Evolutionary conservation across 2,888 invertebrate species (phyloP).

Genomic region (Tuberolachnus salignus): DNA sequence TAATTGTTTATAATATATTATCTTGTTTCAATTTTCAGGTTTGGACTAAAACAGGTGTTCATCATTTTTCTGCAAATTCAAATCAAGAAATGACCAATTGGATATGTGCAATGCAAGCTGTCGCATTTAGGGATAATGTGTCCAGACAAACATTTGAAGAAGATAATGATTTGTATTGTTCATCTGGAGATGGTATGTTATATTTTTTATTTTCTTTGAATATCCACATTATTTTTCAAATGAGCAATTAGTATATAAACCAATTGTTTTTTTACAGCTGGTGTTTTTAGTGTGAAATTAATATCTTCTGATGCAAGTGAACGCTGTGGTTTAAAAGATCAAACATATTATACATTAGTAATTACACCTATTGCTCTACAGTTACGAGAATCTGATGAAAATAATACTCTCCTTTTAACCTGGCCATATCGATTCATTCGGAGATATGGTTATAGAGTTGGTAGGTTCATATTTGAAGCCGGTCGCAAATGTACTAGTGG

Average conservation of each 20-base stretch:
- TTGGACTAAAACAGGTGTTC: conserved; percentile 73
- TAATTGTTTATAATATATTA: not conserved
- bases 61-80: conserved; percentile 70
- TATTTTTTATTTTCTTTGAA: not conserved
- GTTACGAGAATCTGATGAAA: conserved; percentile 71
- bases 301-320: conserved; percentile 79
- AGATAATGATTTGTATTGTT: conserved; percentile 87
- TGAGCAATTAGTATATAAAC: not conserved
- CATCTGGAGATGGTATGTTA: conserved; percentile 71
- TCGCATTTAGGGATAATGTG: conserved; percentile 76
- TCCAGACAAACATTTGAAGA: conserved; percentile 75
- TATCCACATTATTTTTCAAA: not conserved
- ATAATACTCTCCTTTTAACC: conserved; percentile 70
- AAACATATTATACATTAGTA: conserved; percentile 72
- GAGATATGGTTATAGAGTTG: conserved; percentile 83
- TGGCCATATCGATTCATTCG: conserved; percentile 87
- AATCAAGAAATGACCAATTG: conserved; percentile 77
- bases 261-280: conserved; percentile 61
- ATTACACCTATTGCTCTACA: conserved; percentile 79
- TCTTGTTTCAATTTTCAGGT: conserved; percentile 64
- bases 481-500: conserved; percentile 86
- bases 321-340: conserved; percentile 75
- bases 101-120: conserved; percentile 79
- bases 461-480: conserved; percentile 86
- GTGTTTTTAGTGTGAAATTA: conserved; percentile 78